Evolutionary conservation across 2,797 vertebrate genomes (phyloP), one percentile per base, ranked within the genome.

Genomic region (Cercopithecus hamlyni): DNA sequence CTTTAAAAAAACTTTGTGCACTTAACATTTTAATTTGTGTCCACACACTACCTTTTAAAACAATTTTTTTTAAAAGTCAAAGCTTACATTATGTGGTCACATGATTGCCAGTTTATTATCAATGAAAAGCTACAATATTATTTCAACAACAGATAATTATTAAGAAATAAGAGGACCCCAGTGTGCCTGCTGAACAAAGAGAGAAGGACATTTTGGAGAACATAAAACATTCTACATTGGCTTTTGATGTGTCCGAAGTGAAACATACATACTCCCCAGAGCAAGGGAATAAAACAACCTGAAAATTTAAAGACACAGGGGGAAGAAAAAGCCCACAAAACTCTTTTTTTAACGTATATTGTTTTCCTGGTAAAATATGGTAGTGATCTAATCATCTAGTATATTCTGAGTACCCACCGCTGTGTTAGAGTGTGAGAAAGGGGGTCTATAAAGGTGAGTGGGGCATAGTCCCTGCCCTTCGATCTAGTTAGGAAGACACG

Each of bases 181-280:
- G 52, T 58, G 86, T 27, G 75, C 48, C 91, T 91, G 4, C 72
- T 83, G 30, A 96, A 80, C 79, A 89, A 90, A 97, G 86, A 92
- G 2, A 89, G 82, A 70, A 82, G 86, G 75, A 93, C 83, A 91
- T 91, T 93, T 92, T 83, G n/a, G 89, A 96, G 61, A 93, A 10
- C 15, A 64, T 93, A 72, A 89, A 96, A 80, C 79, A 70, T 27
- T 70, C 19, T 24, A 67, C n/a, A 57, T 22, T 91, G 89, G 48
- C 17, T 83, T 58, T 89, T 72, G 88, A 64, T 80, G 30, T 92
- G 84, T 96, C 83, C 73, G 87, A 48, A 97, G 79, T 91, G 86
- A 96, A 87, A 75, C 52, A 88, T 52, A 82, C 6, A 10, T 9
- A 27, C n/a, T 94, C 85, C 81, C 93, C 33, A 55, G 81, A 88